Base-by-base conservation (phyloP, 2,797 vertebrate genomes). In the Coregonus sp. region DNA sequence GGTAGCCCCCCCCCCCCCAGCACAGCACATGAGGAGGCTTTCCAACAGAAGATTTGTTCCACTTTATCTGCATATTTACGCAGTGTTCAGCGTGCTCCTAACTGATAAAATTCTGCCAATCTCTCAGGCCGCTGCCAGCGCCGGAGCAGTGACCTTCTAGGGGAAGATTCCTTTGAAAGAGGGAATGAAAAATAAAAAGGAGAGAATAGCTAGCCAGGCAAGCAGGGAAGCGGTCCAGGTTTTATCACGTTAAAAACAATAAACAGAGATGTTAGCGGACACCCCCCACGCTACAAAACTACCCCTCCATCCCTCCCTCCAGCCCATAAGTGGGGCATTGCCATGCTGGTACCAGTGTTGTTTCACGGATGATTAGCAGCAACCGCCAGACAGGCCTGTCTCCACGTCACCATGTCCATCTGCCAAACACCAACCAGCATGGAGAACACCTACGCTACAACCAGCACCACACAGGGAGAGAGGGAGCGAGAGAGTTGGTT, bases 11-110 rank as follows among this genome's bases (percentile, higher is more conserved):
- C 50, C 54, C 68, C 20, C 66, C 6, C 65, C 67, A 66, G 72
- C 75, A 65, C 25, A 54, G 78, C 73, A 80, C 66, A 80, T 7
- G 69, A 47, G 20, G 70, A 73, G 67, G 72, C 70, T 81, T 86
- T 88, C 81, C 82, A 87, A 78, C 68, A 83, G 80, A 78, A 90
- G 87, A 88, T 89, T 91, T 83, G 85, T 90, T 89, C 87, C 89
- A 88, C 82, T 91, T 86, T 90, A 90, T 91, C 89, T 91, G 88
- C 89, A 91, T 91, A 91, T 89, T 93, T 90, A 84, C 84, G 85
- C 85, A 81, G 86, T 84, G 83, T 88, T 92, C 77, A 71, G 84
- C 72, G 75, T 90, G 89, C 80, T 83, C 66, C 85, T 85, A 87
- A 91, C 87, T 91, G 90, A 92, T 93, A 92, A 89, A 88, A 88